Evolutionary conservation across 2,113 vertebrate species (phyloP).

Genomic region (Oceanites oceanicus): DNA sequence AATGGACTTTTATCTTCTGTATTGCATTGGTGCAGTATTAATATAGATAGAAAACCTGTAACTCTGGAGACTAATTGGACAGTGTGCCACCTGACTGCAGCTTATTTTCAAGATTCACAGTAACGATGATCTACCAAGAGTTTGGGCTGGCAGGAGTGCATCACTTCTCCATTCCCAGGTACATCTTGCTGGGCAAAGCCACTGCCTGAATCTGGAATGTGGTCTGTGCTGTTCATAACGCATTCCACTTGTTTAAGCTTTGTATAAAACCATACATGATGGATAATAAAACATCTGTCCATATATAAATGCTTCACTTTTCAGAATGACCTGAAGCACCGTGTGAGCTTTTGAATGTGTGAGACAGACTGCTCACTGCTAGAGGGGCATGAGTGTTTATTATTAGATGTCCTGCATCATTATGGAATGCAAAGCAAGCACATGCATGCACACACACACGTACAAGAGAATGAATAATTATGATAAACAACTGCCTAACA

Average conservation of each 20-base stretch:
- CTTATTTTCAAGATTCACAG: background rate
- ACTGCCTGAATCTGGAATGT: background rate
- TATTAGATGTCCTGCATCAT: conserved; percentile 1
- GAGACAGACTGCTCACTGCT: conserved; percentile 30
- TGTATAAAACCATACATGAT: background rate
- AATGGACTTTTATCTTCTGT: background rate
- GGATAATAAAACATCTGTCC: conserved; percentile 42
- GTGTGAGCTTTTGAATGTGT: background rate
- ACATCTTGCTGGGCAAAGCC: background rate
- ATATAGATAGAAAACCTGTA: background rate
- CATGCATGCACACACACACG: fast-evolving
- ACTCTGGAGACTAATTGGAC: background rate
- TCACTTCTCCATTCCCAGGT: background rate
- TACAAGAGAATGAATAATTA: background rate
- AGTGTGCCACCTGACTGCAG: background rate
- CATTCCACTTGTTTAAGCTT: conserved; percentile 1
- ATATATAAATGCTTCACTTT: conserved; percentile 13
- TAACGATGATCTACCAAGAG: background rate
- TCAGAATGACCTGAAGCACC: conserved; percentile 23
- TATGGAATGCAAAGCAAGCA: background rate
- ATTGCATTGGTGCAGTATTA: background rate
- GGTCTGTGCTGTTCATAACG: background rate
- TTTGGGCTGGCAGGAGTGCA: background rate
- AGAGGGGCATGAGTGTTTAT: background rate
- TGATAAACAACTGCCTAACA: conserved; percentile 6